These are phyloP conservation scores for Tinea trinotella DNA, from an alignment of 2,888 invertebrate species.

Conservation along the genomic window DNA sequence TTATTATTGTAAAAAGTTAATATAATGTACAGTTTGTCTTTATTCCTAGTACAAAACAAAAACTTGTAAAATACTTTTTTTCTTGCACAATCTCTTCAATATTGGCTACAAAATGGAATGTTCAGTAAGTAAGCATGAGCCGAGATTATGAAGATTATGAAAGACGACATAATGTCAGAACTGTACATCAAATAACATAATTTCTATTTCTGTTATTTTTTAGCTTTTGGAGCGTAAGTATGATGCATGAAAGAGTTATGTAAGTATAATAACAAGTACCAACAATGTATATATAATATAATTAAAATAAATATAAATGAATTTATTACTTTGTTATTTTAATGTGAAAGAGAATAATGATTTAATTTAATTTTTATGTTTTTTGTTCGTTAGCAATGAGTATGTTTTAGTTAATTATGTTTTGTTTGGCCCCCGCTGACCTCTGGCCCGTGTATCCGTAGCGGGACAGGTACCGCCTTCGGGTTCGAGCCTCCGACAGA, in stretches of 20 bases:
- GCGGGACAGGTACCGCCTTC: slow-evolving; percentile 97
- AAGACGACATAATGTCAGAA: slow-evolving; percentile 33
- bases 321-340: slow-evolving; percentile 21
- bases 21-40: slow-evolving; percentile 68
- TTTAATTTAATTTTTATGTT: slow-evolving; percentile 41
- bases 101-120: slow-evolving; percentile 79
- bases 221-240: slow-evolving; percentile 59
- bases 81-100: slow-evolving; percentile 78
- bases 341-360: slow-evolving; percentile 49
- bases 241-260: slow-evolving; percentile 43
- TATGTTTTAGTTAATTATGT: slow-evolving; percentile 67
- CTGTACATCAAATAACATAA: slow-evolving; percentile 12
- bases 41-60: slow-evolving; percentile 63
- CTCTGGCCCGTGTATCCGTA: slow-evolving; percentile 84
- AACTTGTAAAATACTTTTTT: slow-evolving; percentile 73
- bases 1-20: slow-evolving; percentile 64
- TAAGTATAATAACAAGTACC: slow-evolving; percentile 11
- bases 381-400: slow-evolving; percentile 63
- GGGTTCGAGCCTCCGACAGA: slow-evolving; percentile 96
- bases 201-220: slow-evolving; percentile 49
- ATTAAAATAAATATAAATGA: slow-evolving; percentile 22
- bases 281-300: not conserved
- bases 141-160: slow-evolving; percentile 43
- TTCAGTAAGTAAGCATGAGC: slow-evolving; percentile 66
- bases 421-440: slow-evolving; percentile 78